phyloP scores from a whole-genome alignment of 2,888 invertebrate species.

The Drosophila kambysellisi region DNA sequence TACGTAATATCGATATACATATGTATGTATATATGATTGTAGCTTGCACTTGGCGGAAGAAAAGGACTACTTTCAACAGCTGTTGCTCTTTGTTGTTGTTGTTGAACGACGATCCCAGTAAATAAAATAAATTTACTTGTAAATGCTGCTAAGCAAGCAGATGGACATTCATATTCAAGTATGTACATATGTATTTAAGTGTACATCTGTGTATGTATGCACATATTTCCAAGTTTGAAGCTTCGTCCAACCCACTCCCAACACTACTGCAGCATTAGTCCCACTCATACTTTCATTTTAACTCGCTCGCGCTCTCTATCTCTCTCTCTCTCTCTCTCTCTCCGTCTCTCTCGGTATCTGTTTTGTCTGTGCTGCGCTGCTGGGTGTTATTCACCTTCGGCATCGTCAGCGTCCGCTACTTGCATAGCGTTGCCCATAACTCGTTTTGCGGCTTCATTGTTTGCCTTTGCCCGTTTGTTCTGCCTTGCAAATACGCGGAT shows the following conservation, averaged over 20 bases:
- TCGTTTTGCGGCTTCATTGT: slow-evolving; percentile 70
- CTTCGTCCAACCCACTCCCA: slow-evolving; percentile 27
- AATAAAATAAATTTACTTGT: slow-evolving; percentile 18
- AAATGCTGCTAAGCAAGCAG: slow-evolving; percentile 17
- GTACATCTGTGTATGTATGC: background rate
- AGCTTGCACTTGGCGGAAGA: slow-evolving; percentile 44
- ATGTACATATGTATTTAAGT: background rate
- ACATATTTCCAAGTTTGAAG: slow-evolving; percentile 15
- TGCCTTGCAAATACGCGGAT: slow-evolving; percentile 64
- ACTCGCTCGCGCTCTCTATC: slow-evolving; percentile 18
- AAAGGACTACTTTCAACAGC: slow-evolving; percentile 48
- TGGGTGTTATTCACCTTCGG: slow-evolving; percentile 70
- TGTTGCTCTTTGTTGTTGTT: slow-evolving; percentile 23
- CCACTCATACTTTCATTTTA: slow-evolving; percentile 24
- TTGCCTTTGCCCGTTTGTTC: slow-evolving; percentile 54
- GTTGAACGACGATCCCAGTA: slow-evolving; percentile 20
- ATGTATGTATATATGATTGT: background rate
- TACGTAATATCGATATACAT: background rate
- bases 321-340: background rate
- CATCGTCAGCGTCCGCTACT: slow-evolving; percentile 28
- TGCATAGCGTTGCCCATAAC: slow-evolving; percentile 54
- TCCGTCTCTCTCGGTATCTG: slow-evolving; percentile 11
- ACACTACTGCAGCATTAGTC: background rate
- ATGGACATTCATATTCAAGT: slow-evolving; percentile 20
- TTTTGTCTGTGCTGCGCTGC: slow-evolving; percentile 23